These are phyloP conservation scores for Aphodius sticticus DNA, from an alignment of 2,888 invertebrate genomes.

Conservation along the genomic window DNA sequence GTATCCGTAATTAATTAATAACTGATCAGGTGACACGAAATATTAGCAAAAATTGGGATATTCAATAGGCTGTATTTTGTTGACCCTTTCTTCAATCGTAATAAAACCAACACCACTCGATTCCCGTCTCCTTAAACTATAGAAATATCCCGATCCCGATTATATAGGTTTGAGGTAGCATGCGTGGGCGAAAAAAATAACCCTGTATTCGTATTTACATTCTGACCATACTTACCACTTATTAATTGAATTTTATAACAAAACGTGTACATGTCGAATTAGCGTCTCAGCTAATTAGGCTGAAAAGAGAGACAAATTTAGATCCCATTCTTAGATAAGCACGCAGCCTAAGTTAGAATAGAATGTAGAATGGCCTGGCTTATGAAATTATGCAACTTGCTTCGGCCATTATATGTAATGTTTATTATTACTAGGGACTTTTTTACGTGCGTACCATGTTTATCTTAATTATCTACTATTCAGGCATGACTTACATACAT, in stretches of 20 bases:
- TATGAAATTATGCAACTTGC: neutral
- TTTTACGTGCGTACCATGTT: neutral
- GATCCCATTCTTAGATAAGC: neutral
- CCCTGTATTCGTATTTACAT: no score
- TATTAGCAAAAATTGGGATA: no score
- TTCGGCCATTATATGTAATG: neutral
- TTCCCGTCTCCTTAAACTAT: no score
- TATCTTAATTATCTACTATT: slow-evolving; percentile 4
- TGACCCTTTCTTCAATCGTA: no score
- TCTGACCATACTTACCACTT: no score
- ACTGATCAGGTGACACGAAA: no score
- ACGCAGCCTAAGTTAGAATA: neutral
- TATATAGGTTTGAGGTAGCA: no score
- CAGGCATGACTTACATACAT: neutral
- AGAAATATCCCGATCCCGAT: no score
- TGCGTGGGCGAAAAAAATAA: no score
- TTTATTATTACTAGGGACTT: neutral
- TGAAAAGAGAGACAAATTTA: neutral
- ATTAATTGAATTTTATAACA: neutral
- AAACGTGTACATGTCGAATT: neutral
- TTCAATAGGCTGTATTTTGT: no score
- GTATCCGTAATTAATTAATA: no score
- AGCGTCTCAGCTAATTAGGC: neutral
- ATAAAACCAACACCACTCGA: no score
- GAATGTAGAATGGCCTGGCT: neutral